Percentiles rank a stretch among this genome's conserved stretches.
These are phyloP conservation scores for Melanerpes formicivorus DNA, from an alignment of 2,113 vertebrate species.

Conservation along the genomic window DNA sequence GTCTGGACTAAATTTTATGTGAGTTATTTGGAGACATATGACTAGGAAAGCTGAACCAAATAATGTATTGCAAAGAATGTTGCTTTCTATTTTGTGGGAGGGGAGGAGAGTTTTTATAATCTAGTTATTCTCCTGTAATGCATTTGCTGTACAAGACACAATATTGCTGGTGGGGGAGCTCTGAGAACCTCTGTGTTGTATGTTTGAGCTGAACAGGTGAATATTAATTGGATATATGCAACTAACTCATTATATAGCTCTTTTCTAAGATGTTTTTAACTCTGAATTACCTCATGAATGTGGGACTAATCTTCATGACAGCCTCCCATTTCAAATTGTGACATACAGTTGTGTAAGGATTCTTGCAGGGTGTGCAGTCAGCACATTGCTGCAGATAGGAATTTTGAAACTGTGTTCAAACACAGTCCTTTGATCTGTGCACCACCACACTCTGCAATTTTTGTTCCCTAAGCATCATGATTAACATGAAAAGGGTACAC, in stretches of 20 bases:
- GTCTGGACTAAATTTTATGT: not conserved
- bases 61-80: not conserved
- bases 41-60: not conserved
- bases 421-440: not conserved
- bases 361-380: not conserved
- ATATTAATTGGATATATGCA: not conserved
- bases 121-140: not conserved
- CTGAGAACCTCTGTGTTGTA: not conserved
- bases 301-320: not conserved
- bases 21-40: not conserved
- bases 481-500: not conserved
- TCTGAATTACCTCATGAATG: not conserved
- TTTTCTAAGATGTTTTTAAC: not conserved
- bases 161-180: not conserved
- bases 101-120: not conserved
- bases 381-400: not conserved
- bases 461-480: not conserved
- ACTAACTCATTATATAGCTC: not conserved
- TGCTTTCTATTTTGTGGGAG: not conserved
- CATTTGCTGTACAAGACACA: not conserved
- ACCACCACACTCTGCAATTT: not conserved
- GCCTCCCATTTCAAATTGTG: not conserved
- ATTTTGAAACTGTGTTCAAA: not conserved
- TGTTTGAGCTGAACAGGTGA: not conserved
- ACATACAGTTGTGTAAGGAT: not conserved